Conservation (phyloP, 2,888 invertebrate species). For the Rhagophthalmus giganteus region DNA sequence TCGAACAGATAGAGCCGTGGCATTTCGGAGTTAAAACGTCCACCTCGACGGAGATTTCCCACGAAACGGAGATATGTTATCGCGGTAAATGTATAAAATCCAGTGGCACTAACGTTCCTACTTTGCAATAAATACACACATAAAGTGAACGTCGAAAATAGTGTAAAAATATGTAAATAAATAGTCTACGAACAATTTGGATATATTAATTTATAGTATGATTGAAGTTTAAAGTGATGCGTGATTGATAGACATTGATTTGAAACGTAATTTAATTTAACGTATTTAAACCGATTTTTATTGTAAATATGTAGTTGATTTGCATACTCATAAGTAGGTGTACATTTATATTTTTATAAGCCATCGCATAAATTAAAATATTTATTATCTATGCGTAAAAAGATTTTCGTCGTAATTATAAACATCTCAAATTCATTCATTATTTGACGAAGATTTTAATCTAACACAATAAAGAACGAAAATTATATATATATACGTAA, state of each 20-base stretch:
- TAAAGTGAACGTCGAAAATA: slow-evolving; percentile 5
- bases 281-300: background rate
- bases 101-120: too few species aligned
- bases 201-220: slow-evolving; percentile 26
- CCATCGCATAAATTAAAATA: too few species aligned
- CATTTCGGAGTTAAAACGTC: slow-evolving; percentile 69
- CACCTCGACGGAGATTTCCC: slow-evolving; percentile 78
- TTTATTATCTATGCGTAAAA: too few species aligned
- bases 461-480: too few species aligned
- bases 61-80: slow-evolving; percentile 88
- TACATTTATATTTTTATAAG: too few species aligned
- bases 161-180: slow-evolving; percentile 22
- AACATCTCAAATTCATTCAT: too few species aligned
- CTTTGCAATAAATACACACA: slow-evolving; percentile 31
- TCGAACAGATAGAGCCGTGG: slow-evolving; percentile 55
- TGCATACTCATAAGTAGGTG: too few species aligned
- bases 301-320: background rate
- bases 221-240: slow-evolving; percentile 27
- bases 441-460: too few species aligned
- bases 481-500: too few species aligned
- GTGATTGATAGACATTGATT: slow-evolving; percentile 17
- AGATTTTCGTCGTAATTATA: too few species aligned
- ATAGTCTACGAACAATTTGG: slow-evolving; percentile 18
- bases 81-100: slow-evolving; percentile 81
- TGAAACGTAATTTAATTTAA: background rate